Conservation (phyloP, 2,797 vertebrate species). For the Agapornis canus region DNA sequence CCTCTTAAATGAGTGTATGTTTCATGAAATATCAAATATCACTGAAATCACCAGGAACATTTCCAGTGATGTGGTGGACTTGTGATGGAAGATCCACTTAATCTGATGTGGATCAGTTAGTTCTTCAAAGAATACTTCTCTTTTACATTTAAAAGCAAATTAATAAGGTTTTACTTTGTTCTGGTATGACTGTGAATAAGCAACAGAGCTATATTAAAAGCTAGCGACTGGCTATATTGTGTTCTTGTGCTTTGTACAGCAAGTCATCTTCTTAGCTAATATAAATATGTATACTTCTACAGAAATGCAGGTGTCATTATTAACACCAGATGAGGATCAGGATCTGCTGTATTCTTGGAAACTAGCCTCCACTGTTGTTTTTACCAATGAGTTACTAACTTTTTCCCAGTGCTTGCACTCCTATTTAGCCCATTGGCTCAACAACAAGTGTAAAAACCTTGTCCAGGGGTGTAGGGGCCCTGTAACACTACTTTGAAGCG, state of each 20-base stretch:
- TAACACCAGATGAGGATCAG: background rate
- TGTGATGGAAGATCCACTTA: too few species aligned
- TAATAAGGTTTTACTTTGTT: background rate
- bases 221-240: background rate
- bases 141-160: background rate
- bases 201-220: background rate
- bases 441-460: background rate
- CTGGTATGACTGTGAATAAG: background rate
- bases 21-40: background rate
- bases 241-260: background rate
- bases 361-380: background rate
- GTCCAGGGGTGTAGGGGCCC: background rate
- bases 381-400: background rate
- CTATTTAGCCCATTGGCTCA: background rate
- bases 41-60: background rate
- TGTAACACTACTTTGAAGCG: background rate
- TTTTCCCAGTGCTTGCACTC: background rate
- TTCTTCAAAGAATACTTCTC: background rate
- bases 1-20: background rate
- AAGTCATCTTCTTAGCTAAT: background rate
- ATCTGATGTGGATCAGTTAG: background rate
- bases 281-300: background rate
- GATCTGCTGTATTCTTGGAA: background rate
- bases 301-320: background rate
- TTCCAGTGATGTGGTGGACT: background rate